Evolutionary conservation across 2,113 vertebrate genomes (phyloP), one percentile per base, ranked within the genome.

Genomic region (Sceloporus undulatus): DNA sequence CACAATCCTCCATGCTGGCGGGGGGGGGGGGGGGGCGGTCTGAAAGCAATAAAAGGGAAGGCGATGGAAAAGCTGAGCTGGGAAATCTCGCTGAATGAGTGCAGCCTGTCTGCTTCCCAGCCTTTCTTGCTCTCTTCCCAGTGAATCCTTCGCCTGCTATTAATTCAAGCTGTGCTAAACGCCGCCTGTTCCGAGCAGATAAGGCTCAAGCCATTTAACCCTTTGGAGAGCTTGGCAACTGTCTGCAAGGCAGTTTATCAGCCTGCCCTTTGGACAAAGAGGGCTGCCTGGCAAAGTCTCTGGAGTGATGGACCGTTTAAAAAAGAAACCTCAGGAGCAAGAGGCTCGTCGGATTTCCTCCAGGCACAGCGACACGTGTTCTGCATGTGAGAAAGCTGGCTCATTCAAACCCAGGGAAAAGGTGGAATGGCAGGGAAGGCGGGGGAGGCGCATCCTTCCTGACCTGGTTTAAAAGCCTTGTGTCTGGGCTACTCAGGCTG

Each of bases 161-260:
- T 95, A 93, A 95, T 78, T 89, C 82, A 83, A 90, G 88, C 88
- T 83, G 84, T 76, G 34, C 81, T 56, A 84, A 3, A 16, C 79
- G 38, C 82, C 88, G 92, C 83, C 93, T 96, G 96, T 11, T 91
- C 73, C 42, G 89, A 1, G 27, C 93, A 96, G 96, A 97, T 97
- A 97, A 97, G 96, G 91, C 88, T 84, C 86, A 88, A 85, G 92
- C 87, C 84, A 70, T 93, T 96, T 96, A 96, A 94, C 95, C 94
- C 95, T 10, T 82, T 68, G 62, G 62, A 38, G n/a, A 75, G 11
- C 75, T 73, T 34, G 21, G 34, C 8, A 5, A 48, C 48, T 48
- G 48, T 48, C 48, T 48, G 48, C 48, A 48, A 84, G 59, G 38
- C 70, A 14, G 54, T 18, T 86, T 71, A 25, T 85, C 71, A 13